Evolutionary conservation across 2,888 invertebrate species (phyloP), one percentile per base, ranked within the genome.

Genomic region (Muscina levida): DNA sequence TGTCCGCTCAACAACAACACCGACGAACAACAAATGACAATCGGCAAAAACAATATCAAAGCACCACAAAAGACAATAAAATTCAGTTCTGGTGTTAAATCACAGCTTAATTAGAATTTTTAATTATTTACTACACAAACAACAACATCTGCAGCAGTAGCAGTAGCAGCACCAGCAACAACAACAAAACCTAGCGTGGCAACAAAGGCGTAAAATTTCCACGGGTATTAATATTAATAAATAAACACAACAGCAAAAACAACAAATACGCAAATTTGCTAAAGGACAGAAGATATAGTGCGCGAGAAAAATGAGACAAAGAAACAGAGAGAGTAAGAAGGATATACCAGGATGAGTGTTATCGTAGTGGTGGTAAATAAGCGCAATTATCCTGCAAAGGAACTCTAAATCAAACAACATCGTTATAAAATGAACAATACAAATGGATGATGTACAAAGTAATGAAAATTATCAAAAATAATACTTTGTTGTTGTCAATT

Each of bases 21-120:
- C 71, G 66, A 48, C 53, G 37, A 46, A 68, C 37, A 62, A 53
- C 22, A 62, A 62, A 26, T 39, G 26, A 13, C 22, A 67, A 44
- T 3, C 39, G 46, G 57, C 53, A 72, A 53, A 77, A n/a, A n/a
- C n/a, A 70, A 80, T 78, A 76, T 81, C 81, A 77, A 79, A 79
- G 75, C 81, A 68, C 62, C 68, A 79, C 75, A 74, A 77, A 83
- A 76, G 79, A 79, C 77, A 75, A 80, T 78, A 82, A 77, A 82
- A 78, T 77, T 79, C 79, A 76, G 76, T 81, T 79, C 77, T 77
- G 79, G 82, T 76, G 79, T 79, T 73, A 77, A 82, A 80, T 82
- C 72, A 72, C 79, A 82, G 82, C 83, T 82, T 82, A 83, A 84
- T 83, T 83, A 83, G 82, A 84, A 83, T 81, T 84, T 83, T 83